Evolutionary conservation across 2,113 vertebrate species (phyloP), one percentile per base, ranked within the genome.

Genomic region (Thymallus thymallus): DNA sequence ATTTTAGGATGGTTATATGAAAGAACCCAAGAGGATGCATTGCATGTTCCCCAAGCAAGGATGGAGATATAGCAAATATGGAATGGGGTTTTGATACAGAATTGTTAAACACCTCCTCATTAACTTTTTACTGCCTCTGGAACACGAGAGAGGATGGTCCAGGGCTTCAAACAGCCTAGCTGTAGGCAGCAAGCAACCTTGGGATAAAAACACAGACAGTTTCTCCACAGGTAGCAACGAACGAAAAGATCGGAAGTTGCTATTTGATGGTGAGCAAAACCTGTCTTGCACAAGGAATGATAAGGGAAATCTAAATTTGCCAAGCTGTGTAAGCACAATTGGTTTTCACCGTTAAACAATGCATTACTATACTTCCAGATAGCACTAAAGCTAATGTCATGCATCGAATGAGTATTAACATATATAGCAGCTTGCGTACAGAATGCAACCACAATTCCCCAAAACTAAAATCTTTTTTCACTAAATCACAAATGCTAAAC

Each of bases 121-220:
- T 80, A 91, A 89, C 78, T 71, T 85, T 46, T 73, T 58, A 72
- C 66, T 82, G 78, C 45, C 74, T 76, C 62, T 87, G 88, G 85
- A 89, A 76, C 76, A 48, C 3, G 78, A 78, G 68, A 69, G 70
- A 78, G 74, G 76, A 86, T 78, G 74, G 80, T 87, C 72, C 81
- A 80, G 77, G 77, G 84, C 85, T 85, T 92, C 89, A 90, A 91
- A 90, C 86, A 71, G 74, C 65, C 41, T 85, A 69, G 80, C 85
- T 86, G 75, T 78, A 80, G 87, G 85, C 85, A 79, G 74, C 72
- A 60, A 70, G 77, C 68, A 88, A 84, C 88, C 78, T 83, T 85
- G 81, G 84, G 74, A 87, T 76, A 84, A 82, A 86, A 73, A 80
- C 76, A 74, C 77, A 70, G 63, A 1, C 20, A 73, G 71, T 68